These are phyloP conservation scores for Patella depressa DNA, from an alignment of 2,888 invertebrate species.

Conservation along the genomic window DNA sequence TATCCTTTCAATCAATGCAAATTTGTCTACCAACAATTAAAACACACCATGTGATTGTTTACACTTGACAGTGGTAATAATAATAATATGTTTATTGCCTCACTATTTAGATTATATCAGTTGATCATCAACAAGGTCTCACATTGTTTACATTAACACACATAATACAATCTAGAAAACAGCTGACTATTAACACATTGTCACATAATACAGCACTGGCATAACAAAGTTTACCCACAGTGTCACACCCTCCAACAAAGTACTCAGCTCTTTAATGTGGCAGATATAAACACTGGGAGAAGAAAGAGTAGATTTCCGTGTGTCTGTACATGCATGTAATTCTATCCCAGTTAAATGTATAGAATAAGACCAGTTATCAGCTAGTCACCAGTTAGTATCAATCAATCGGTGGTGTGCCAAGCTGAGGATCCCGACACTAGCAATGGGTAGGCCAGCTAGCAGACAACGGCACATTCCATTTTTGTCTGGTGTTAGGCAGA, in stretches of 20 bases:
- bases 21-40: too few relatives aligned
- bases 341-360: slow-evolving; percentile 11
- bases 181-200: background rate
- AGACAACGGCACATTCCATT: slow-evolving; percentile 13
- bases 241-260: slow-evolving; percentile 2
- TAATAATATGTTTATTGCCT: too few relatives aligned
- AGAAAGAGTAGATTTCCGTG: slow-evolving; percentile 2
- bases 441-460: slow-evolving; percentile 13
- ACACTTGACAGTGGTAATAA: too few relatives aligned
- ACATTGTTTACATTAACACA: too few relatives aligned
- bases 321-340: slow-evolving; percentile 13
- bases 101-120: too few relatives aligned
- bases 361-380: slow-evolving; percentile 11
- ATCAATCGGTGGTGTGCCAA: slow-evolving; percentile 9
- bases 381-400: slow-evolving; percentile 13
- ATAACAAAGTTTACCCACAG: background rate
- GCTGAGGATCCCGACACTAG: slow-evolving; percentile 7
- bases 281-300: background rate
- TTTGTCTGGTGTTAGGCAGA: slow-evolving; percentile 13
- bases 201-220: background rate
- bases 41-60: too few relatives aligned
- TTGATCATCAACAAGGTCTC: too few relatives aligned
- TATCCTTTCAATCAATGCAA: slow-evolving; percentile 6
- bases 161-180: background rate
- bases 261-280: slow-evolving; percentile 5